A percentile compares a stretch with the other conserved stretches of the same genome.
These are phyloP conservation scores for Characodon lateralis DNA, from an alignment of 2,797 vertebrate genomes.

Conservation along the genomic window DNA sequence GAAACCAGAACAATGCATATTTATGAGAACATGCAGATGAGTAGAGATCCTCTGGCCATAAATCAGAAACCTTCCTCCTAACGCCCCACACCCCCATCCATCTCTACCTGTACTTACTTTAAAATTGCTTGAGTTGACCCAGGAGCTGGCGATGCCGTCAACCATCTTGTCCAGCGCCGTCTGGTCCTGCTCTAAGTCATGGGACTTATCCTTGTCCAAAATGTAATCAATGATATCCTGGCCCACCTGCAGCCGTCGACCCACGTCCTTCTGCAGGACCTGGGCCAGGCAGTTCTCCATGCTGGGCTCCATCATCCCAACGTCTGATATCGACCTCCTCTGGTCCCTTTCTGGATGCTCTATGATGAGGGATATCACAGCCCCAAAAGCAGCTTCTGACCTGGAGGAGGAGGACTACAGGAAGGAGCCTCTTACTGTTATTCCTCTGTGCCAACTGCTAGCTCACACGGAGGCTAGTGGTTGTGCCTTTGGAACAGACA, in stretches of 20 bases:
- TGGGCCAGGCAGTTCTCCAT: constrained; percentile 94
- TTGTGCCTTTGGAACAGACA: constrained; percentile 84
- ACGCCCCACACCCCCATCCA: too few relatives aligned
- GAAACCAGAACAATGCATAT: too few relatives aligned
- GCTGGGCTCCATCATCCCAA: constrained; percentile 89
- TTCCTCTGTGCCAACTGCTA: constrained; percentile 63
- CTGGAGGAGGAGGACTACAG: constrained; percentile 2
- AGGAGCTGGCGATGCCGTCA: constrained; percentile 93
- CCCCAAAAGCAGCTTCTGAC: constrained; percentile 17
- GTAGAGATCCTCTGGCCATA: too few relatives aligned
- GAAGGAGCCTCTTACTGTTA: too few relatives aligned
- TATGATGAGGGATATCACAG: too few relatives aligned
- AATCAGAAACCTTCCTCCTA: too few relatives aligned
- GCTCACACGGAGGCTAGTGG: constrained; percentile 81
- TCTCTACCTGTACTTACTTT: constrained; percentile 83
- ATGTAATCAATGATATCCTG: constrained; percentile 96
- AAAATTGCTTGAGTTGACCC: constrained; percentile 99
- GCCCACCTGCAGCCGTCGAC: constrained; percentile 93
- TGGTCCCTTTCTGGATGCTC: too few relatives aligned
- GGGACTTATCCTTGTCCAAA: constrained; percentile 91
- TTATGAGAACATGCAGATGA: too few relatives aligned
- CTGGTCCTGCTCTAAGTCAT: constrained; percentile 96
- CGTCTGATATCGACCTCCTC: not conserved
- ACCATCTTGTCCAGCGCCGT: constrained; percentile 96
- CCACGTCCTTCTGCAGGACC: constrained; percentile 96